Conservation (phyloP, 1,140 invertebrate genomes). For the Bursaphelenchus mucronatus region DNA sequence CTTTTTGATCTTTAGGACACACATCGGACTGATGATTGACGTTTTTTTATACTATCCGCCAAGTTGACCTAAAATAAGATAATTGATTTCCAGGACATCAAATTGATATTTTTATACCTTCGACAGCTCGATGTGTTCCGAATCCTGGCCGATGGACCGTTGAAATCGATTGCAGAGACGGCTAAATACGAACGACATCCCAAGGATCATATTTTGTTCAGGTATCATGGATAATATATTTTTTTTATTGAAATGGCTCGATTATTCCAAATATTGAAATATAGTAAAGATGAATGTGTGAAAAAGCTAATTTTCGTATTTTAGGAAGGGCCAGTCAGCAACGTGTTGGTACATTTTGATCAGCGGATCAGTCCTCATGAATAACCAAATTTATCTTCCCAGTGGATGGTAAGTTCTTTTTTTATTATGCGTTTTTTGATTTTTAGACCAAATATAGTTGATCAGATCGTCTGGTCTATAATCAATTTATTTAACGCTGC, state of each 20-base stretch:
- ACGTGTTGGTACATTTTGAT: slow-evolving; percentile 52
- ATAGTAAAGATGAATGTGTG: not conserved
- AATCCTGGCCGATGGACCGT: slow-evolving; percentile 33
- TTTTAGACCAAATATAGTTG: too few relatives aligned
- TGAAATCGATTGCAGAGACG: slow-evolving; percentile 36
- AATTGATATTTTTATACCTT: slow-evolving; percentile 37
- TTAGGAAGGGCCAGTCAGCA: slow-evolving; percentile 46
- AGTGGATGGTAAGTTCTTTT: slow-evolving; percentile 44
- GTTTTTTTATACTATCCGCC: not conserved
- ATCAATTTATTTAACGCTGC: too few relatives aligned
- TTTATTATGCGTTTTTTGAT: not conserved
- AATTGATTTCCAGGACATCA: slow-evolving; percentile 37
- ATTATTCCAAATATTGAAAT: not conserved
- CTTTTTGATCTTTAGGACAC: not conserved
- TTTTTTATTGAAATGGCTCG: slow-evolving; percentile 22
- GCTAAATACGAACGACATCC: slow-evolving; percentile 46
- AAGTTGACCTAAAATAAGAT: not conserved
- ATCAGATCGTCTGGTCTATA: too few relatives aligned
- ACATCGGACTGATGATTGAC: not conserved
- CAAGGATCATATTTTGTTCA: slow-evolving; percentile 44
- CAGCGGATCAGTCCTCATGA: slow-evolving; percentile 49
- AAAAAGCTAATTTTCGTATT: slow-evolving; percentile 16
- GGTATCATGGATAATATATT: slow-evolving; percentile 21
- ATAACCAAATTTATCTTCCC: slow-evolving; percentile 50
- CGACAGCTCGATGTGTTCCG: slow-evolving; percentile 46